phyloP scores from a whole-genome alignment of 2,888 invertebrate species.

The Malacosoma neustria region DNA sequence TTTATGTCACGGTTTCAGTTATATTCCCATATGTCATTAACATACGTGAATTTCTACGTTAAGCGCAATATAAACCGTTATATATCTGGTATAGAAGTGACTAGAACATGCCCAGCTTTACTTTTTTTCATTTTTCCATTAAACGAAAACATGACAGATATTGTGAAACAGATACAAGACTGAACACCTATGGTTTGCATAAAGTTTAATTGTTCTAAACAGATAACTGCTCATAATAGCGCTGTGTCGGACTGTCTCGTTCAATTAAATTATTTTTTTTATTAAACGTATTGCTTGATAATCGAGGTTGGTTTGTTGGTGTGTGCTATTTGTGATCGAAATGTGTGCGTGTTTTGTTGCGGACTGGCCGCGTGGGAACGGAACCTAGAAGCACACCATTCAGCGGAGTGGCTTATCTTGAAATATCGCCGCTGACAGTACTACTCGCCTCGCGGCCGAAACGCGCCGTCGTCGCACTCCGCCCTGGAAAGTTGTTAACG shows the following conservation, averaged over 20 bases:
- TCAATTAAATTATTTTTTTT: constrained; percentile 9
- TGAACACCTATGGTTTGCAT: not conserved
- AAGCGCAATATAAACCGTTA: too few species aligned
- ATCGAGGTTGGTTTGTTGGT: constrained; percentile 7
- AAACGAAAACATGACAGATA: too few species aligned
- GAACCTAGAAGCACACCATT: constrained; percentile 32
- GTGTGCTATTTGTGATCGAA: constrained; percentile 15
- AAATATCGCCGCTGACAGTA: constrained; percentile 55
- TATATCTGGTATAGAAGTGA: too few species aligned
- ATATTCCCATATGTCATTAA: too few species aligned
- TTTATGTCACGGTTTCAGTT: too few species aligned
- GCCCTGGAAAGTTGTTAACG: constrained; percentile 42
- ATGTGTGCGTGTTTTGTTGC: constrained; percentile 17
- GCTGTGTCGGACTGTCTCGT: constrained; percentile 8
- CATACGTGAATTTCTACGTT: too few species aligned
- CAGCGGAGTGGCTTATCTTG: constrained; percentile 52
- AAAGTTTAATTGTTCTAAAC: not conserved
- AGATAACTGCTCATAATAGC: constrained; percentile 7
- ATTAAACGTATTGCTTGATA: constrained; percentile 29
- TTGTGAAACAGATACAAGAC: not conserved
- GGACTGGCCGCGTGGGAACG: constrained; percentile 45
- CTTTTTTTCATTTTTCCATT: too few species aligned
- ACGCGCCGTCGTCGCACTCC: constrained; percentile 14
- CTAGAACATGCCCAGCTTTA: too few species aligned
- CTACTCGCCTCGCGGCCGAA: constrained; percentile 34